phyloP scores from a whole-genome alignment of 2,888 invertebrate genomes.

The Dolichomitus sp. region DNA sequence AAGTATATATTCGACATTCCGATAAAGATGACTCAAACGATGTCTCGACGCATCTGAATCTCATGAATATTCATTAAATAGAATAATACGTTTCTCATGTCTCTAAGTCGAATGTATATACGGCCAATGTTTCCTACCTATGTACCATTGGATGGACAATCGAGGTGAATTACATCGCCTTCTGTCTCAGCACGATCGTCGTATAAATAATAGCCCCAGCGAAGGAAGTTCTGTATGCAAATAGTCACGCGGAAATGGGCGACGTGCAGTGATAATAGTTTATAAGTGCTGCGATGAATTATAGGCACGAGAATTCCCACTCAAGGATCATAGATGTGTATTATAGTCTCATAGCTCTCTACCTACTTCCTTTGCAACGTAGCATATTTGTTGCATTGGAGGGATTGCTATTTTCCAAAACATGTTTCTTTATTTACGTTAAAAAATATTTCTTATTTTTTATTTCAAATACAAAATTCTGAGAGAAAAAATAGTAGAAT shows the following conservation, averaged over 20 bases:
- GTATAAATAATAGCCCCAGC: constrained; percentile 45
- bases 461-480: too few relatives aligned
- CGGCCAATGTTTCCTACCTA: not conserved
- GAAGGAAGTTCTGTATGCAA: not conserved
- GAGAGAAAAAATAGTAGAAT: too few relatives aligned
- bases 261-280: constrained; percentile 50
- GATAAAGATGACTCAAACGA: constrained; percentile 46
- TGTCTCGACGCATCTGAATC: constrained; percentile 17
- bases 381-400: too few relatives aligned
- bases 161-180: constrained; percentile 51
- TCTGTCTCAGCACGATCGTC: constrained; percentile 25
- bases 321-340: not conserved
- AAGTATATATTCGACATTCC: constrained; percentile 18
- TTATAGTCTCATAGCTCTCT: not conserved
- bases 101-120: constrained; percentile 24
- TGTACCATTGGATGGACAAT: constrained; percentile 46
- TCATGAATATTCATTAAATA: constrained; percentile 66
- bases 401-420: too few relatives aligned
- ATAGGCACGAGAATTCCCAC: constrained; percentile 1
- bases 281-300: constrained; percentile 40
- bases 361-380: too few relatives aligned
- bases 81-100: constrained; percentile 63
- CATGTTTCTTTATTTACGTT: too few relatives aligned
- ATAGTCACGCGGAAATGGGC: constrained; percentile 45
- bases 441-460: too few relatives aligned